Evolutionary conservation across 2,797 vertebrate species (phyloP), one percentile per base, ranked within the genome.

Genomic region (Enteromius argenteus): DNA sequence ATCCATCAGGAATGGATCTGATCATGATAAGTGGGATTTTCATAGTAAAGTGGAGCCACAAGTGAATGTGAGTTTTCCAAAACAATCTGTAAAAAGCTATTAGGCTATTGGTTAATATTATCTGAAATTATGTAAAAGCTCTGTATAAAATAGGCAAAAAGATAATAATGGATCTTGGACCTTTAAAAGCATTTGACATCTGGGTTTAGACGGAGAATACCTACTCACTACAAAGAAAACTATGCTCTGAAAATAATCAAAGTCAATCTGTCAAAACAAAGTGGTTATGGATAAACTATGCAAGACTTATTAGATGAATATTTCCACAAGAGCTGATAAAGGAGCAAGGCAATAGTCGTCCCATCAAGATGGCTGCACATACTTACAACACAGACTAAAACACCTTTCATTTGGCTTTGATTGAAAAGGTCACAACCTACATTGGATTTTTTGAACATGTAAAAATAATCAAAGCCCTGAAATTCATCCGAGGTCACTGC

Each of bases 331-430:
- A 67, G 46, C 56, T 73, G 80, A 77, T 42, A 74, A 49, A 64
- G 44, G 14, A 73, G 27, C 44, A 21, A 68, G 5, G 32, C 27
- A 53, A 79, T 23, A 39, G 35, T 73, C 23, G 35, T 73, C 23
- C 51, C 35, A 69, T 82, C 35, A 79, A 84, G 32, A 72, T 30
- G 11, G 60, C 46, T 30, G 7, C 75, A 62, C 82, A 62, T 53
- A 66, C 86, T 89, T 89, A 2, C 85, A 84, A 87, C 85, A 86
- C 88, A 86, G 87, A 60, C 64, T 84, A 88, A 88, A 92, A 88
- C 69, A 46, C 58, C 6, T 88, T 87, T 88, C 92, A 94, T 94
- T 94, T 94, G 93, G 91, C 92, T 94, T 90, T 89, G 88, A 93
- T 93, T 90, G 92, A 89, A 19, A 46, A 90, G 92, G 93, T 93